Evolutionary conservation across 2,888 invertebrate genomes (phyloP), one percentile per base, ranked within the genome.

Genomic region (Troglohyphantes excavatus): DNA sequence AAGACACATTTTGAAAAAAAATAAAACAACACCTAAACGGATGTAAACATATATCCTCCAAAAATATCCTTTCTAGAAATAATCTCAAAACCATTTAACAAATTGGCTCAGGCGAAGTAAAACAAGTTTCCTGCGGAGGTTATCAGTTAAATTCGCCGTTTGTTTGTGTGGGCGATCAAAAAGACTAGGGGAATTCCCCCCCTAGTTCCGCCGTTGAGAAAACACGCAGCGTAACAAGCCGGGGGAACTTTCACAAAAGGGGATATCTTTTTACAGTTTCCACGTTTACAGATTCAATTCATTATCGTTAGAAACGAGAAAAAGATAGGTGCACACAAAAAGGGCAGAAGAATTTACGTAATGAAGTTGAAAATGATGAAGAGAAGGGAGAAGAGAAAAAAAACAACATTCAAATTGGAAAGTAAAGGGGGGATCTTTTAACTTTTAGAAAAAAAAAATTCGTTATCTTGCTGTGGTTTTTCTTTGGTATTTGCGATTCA

Each of bases 391-490:
- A n/a, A 72, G 39, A 65, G 46, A 21, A 21, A 33, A 61, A 72
- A 23, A 70, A 43, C 23, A 7, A 59, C 23, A 73, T 73, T 43
- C 33, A 63, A 63, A 63, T 63, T 73, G 73, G 63, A 73, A 73
- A 73, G 33, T 68, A 68, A 43, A 46, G 27, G 63, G 63, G 27
- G 46, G 27, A 29, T 53, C 53, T 26, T 19, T 75, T 61, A 13
- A 53, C 59, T 83, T 78, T 65, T 78, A 39, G 19, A 33, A 68
- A 68, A 29, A 65, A 83, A 83, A 83, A 33, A 59, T 39, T 33
- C 83, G 83, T 83, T 73, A 83, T 83, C 83, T 83, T 39, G 61
- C 11, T 61, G 29, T 73, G 83, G 17, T 68, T 82, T 82, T 72
- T 59, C 59, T 82, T 82, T 61, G 72, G 70, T 82, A 53, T 68